Evolutionary conservation across 2,888 invertebrate species (phyloP).

Genomic region (Drosophila rellima): DNA sequence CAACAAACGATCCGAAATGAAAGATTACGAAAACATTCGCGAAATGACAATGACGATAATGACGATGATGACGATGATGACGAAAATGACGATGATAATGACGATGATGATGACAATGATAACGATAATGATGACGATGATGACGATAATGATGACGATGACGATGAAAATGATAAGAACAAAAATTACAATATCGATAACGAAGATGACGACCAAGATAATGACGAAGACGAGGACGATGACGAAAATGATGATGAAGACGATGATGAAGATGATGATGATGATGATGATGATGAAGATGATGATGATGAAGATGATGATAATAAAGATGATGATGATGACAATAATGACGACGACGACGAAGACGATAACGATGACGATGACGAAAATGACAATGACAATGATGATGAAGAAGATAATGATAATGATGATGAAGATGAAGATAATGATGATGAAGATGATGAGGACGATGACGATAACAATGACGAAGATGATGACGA

Average conservation of each 20-base stretch:
- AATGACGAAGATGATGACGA: slow-evolving; percentile 83
- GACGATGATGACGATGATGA: slow-evolving; percentile 77
- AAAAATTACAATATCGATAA: slow-evolving; percentile 50
- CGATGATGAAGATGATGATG: slow-evolving; percentile 85
- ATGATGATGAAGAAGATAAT: slow-evolving; percentile 77
- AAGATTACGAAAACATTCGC: slow-evolving; percentile 84
- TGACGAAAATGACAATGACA: slow-evolving; percentile 84
- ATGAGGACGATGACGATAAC: slow-evolving; percentile 72
- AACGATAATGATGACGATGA: slow-evolving; percentile 83
- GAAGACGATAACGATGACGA: slow-evolving; percentile 84
- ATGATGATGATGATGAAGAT: slow-evolving; percentile 76
- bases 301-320: slow-evolving; percentile 59
- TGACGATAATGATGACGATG: slow-evolving; percentile 30
- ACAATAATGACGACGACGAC: slow-evolving; percentile 81
- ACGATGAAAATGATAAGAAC: slow-evolving; percentile 43
- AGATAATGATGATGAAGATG: slow-evolving; percentile 84
- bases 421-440: slow-evolving; percentile 83
- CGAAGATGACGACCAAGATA: slow-evolving; percentile 29
- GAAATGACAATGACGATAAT: slow-evolving; percentile 85
- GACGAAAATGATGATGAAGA: slow-evolving; percentile 83
- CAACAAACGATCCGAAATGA: slow-evolving; percentile 85
- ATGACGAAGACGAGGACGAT: slow-evolving; percentile 62
- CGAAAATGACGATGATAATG: slow-evolving; percentile 76
- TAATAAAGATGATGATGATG: slow-evolving; percentile 82
- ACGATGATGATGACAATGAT: slow-evolving; percentile 85